Conservation (phyloP, 1,140 invertebrate genomes). For the Maconellicoccus hirsutus region DNA sequence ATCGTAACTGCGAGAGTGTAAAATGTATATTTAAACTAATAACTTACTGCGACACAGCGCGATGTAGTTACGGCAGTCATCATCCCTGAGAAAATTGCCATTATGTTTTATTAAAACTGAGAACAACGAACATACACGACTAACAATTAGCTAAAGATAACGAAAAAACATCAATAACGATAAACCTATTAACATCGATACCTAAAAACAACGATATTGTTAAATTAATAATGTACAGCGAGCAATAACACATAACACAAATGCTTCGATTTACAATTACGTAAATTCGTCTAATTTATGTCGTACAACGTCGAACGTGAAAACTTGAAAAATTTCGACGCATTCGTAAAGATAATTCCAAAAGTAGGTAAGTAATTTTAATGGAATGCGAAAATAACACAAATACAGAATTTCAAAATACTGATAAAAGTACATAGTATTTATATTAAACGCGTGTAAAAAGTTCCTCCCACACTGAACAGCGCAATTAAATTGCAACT, state of each 20-base stretch:
- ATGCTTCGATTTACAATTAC: neutral
- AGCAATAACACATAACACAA: neutral
- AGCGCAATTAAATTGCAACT: neutral
- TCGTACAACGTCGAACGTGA: neutral
- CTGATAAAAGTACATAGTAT: neutral
- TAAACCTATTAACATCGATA: neutral
- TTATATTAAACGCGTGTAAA: slow-evolving; percentile 19
- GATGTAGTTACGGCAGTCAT: neutral
- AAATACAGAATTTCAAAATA: neutral
- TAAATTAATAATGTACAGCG: neutral
- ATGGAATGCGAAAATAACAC: neutral
- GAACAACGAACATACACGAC: neutral
- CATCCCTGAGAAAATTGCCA: neutral
- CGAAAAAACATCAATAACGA: neutral
- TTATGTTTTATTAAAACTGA: neutral
- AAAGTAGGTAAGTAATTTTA: neutral
- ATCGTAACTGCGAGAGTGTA: neutral
- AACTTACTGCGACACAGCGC: neutral
- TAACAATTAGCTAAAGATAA: neutral
- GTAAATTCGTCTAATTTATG: no score
- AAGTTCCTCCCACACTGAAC: slow-evolving; percentile 13
- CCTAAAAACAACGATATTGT: neutral
- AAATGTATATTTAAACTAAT: neutral
- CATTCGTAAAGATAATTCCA: no score
- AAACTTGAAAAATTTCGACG: no score